Evolutionary conservation across 2,113 vertebrate genomes (phyloP), one percentile per base, ranked within the genome.

Genomic region (Falco punctatus): DNA sequence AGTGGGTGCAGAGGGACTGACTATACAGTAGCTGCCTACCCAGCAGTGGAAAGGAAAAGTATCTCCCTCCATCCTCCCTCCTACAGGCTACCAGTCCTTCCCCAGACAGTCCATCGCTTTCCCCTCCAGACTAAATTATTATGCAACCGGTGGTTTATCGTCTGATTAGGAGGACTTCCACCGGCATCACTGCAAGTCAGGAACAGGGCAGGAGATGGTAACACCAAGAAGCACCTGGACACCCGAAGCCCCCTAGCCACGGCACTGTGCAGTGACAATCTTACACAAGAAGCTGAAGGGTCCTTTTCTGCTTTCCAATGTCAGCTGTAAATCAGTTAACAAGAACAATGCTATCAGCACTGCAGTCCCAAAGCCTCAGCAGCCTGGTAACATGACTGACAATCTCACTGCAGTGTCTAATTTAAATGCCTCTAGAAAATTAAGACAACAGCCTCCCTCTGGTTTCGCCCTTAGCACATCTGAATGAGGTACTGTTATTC

Each of bases 401-500:
- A 87, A 30, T 32, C 57, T 87, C 40, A 52, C 46, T 61, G 42
- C 64, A 67, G n/a, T 48, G 30, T 42, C 58, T 90, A 87, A 84
- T 84, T 75, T 84, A 75, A 90, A 79, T 13, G 33, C 54, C 67
- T 57, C 72, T 52, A 38, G 69, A 62, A 94, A 83, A 80, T 57
- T 13, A 87, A 86, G 40, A 40, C 72, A 69, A 74, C 58, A 44
- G 26, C 20, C n/a, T 55, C 52, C 40, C 57, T 80, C 52, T 87
- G 80, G 5, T 71, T 96, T 66, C 62, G 26, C 48, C 57, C 62
- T 35, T 67, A 84, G 52, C 78, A 61, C 32, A 16, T 61, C 38
- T 87, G 86, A 94, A 92, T 42, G 61, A 90, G 48, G 46, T 75
- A 84, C 58, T 84, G 90, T 96, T 92, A 71, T 81, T 72, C 90